These are phyloP conservation scores for Pseudopipra pipra DNA, from an alignment of 2,113 vertebrate species.

Conservation along the genomic window DNA sequence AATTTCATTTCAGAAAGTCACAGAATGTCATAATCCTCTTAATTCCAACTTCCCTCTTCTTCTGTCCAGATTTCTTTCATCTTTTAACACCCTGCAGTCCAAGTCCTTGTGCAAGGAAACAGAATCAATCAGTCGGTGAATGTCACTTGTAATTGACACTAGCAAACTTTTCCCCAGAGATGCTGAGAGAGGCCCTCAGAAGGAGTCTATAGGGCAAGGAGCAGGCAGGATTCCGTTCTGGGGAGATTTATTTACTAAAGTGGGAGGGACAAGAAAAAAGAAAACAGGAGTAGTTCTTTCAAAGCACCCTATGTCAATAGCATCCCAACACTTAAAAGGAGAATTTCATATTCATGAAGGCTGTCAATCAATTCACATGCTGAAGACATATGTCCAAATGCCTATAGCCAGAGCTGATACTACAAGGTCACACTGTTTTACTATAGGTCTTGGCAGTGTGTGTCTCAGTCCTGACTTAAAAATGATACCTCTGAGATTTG, in stretches of 20 bases:
- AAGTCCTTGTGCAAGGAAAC: neutral
- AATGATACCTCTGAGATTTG: neutral
- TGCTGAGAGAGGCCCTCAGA: neutral
- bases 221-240: neutral
- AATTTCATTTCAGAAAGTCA: constrained; percentile 10
- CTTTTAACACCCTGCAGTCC: neutral
- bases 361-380: neutral
- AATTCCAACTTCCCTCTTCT: neutral
- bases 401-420: neutral
- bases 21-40: neutral
- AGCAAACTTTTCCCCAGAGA: neutral
- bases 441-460: neutral
- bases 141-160: neutral
- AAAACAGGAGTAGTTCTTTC: neutral
- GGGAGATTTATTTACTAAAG: neutral
- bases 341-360: neutral
- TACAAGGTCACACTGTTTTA: neutral
- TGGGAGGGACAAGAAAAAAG: neutral
- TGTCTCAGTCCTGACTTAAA: neutral
- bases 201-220: neutral
- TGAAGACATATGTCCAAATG: neutral
- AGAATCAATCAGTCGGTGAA: neutral
- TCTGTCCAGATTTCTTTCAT: neutral
- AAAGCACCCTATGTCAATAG: rapidly evolving
- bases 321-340: neutral